phyloP scores from a whole-genome alignment of 2,113 vertebrate genomes.

The Psittacula cyanocephala region DNA sequence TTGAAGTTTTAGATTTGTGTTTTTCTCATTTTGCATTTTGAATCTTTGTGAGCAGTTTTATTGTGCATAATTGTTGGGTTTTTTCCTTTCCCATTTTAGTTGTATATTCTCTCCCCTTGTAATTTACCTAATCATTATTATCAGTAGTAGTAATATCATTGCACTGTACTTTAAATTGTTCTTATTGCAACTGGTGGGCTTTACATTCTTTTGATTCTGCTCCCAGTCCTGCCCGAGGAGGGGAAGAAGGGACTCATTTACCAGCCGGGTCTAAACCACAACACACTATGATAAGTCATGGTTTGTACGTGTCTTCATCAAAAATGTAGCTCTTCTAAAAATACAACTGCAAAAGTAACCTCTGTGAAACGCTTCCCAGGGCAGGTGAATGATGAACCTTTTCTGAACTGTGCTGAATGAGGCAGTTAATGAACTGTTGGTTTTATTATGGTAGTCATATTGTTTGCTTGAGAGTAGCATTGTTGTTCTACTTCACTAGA shows the following conservation, averaged over 20 bases:
- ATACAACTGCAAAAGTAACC: background rate
- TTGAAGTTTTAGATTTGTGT: background rate
- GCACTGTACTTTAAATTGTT: background rate
- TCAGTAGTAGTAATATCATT: background rate
- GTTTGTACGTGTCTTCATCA: fast-evolving
- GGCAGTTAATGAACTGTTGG: background rate
- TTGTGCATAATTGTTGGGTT: background rate
- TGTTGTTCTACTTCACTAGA: background rate
- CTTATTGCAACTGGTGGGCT: background rate
- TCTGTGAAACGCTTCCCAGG: background rate
- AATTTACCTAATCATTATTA: background rate
- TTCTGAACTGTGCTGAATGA: background rate
- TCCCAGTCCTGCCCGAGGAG: background rate
- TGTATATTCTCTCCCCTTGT: background rate
- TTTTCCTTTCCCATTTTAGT: background rate
- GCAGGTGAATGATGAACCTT: background rate
- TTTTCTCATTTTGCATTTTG: background rate
- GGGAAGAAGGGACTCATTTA: background rate
- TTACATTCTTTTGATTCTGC: background rate
- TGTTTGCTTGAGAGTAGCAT: background rate
- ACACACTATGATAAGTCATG: background rate
- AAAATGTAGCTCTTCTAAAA: background rate
- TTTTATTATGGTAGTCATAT: fast-evolving
- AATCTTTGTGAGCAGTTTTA: background rate
- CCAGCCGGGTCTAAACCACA: background rate